Conservation (phyloP, 2,113 vertebrate genomes). For the Vidua macroura region DNA sequence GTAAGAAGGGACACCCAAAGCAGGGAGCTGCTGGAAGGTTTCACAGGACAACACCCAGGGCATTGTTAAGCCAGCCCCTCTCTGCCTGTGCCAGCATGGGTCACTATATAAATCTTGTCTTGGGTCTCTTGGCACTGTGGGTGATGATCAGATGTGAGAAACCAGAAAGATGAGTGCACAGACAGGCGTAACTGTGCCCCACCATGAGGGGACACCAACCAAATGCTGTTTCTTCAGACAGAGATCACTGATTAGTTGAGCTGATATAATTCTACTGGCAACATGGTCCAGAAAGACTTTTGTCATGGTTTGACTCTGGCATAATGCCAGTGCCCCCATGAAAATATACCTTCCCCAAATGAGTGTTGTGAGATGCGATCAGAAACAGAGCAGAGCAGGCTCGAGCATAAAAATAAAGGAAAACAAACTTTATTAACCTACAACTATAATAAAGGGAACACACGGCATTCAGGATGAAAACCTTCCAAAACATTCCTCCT, state of each 20-base stretch:
- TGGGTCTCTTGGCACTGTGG: fast-evolving
- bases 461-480: too few relatives aligned
- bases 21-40: not conserved
- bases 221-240: not conserved
- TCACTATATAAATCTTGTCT: not conserved
- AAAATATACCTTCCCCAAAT: too few relatives aligned
- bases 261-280: not conserved
- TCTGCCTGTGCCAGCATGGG: not conserved
- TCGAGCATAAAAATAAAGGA: too few relatives aligned
- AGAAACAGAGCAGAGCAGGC: too few relatives aligned
- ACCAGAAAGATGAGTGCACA: fast-evolving
- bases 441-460: too few relatives aligned
- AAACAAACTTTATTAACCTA: too few relatives aligned
- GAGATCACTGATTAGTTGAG: not conserved
- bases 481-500: too few relatives aligned
- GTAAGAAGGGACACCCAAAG: not conserved
- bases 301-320: too few relatives aligned
- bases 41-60: not conserved
- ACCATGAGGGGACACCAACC: fast-evolving
- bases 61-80: not conserved
- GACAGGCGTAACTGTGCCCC: not conserved
- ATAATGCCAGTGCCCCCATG: too few relatives aligned
- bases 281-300: not conserved
- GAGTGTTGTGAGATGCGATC: too few relatives aligned
- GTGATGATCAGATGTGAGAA: not conserved